Base-by-base conservation (phyloP, 2,888 invertebrate genomes). In the Tanypteryx hageni region DNA sequence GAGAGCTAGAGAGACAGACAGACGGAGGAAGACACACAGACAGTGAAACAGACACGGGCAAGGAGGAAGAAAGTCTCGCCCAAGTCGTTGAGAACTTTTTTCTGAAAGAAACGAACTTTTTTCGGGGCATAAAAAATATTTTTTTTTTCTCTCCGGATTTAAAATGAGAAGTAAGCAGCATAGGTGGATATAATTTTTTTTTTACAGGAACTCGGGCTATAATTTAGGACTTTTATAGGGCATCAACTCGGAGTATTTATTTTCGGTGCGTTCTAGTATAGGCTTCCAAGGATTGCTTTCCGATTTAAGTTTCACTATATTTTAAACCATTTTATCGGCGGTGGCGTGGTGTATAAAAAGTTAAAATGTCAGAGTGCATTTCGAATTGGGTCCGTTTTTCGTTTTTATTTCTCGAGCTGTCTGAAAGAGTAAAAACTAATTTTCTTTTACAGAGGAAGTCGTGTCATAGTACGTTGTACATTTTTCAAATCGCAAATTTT, bases 131-230 rank as follows among this genome's bases (percentile, higher is more conserved):
- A 22, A 76, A 27, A 76, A 76, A 76, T n/a, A 27, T n/a, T 76
- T 22, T 27, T 13, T 10, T 4, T 76, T 27, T 18, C 18, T 10
- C 76, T 76, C 18, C 27, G 27, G 22, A 27, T 76, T 76, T 76
- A 76, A 76, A 27, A 10, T 27, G 14, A n/a, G 76, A 44, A 44
- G 44, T 44, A 44, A 44, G 5, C 44, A 44, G 22, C 27, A 76
- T 76, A 76, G 10, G 76, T 11, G 76, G 76, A 76, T 76, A 76
- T 11, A 13, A 27, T 76, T 76, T 5, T 76, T 27, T 27, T 76
- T 27, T 76, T 76, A 27, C 22, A n/a, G 76, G 22, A 76, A 76
- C 76, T 76, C 27, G 76, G 76, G 22, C 76, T 76, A 76, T 76
- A 76, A 76, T 76, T 76, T 76, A 27, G 76, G 14, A 27, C 76